These are phyloP conservation scores for Mercenaria mercenaria DNA, from an alignment of 1,140 invertebrate species.

Conservation along the genomic window DNA sequence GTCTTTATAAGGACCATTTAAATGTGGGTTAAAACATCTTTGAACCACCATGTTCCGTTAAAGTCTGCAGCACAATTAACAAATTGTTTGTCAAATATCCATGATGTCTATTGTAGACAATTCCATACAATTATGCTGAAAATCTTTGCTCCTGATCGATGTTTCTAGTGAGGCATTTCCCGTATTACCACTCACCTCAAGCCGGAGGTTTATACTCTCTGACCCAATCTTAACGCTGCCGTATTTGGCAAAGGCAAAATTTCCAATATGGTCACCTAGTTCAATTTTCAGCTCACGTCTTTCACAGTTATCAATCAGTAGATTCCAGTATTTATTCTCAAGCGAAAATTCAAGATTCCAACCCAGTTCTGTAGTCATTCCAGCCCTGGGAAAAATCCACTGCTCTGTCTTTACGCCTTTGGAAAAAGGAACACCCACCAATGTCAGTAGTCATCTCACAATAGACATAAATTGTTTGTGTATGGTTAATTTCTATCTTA, in stretches of 20 bases:
- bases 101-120: slow-evolving; percentile 58
- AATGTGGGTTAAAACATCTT: slow-evolving; percentile 43
- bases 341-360: slow-evolving; percentile 89
- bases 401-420: slow-evolving; percentile 91
- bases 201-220: neutral
- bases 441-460: slow-evolving; percentile 92
- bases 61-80: slow-evolving; percentile 39
- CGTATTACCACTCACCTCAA: slow-evolving; percentile 36
- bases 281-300: slow-evolving; percentile 59
- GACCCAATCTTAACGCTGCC: slow-evolving; percentile 36
- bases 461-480: slow-evolving; percentile 86
- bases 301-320: slow-evolving; percentile 86
- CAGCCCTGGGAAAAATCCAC: slow-evolving; percentile 95
- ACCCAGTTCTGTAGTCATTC: slow-evolving; percentile 91
- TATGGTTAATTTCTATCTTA: neutral
- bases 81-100: slow-evolving; percentile 20
- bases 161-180: slow-evolving; percentile 73
- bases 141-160: neutral
- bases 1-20: slow-evolving; percentile 48
- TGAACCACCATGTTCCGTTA: slow-evolving; percentile 61
- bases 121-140: slow-evolving; percentile 31
- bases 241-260: slow-evolving; percentile 41
- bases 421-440: slow-evolving; percentile 94
- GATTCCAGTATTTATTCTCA: slow-evolving; percentile 50
- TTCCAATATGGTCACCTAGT: slow-evolving; percentile 35